Evolutionary conservation across 92 coral and sea anemone species (phyloP), one percentile per base, ranked within the genome.

Genomic region (Anthopleura xanthogrammica): DNA sequence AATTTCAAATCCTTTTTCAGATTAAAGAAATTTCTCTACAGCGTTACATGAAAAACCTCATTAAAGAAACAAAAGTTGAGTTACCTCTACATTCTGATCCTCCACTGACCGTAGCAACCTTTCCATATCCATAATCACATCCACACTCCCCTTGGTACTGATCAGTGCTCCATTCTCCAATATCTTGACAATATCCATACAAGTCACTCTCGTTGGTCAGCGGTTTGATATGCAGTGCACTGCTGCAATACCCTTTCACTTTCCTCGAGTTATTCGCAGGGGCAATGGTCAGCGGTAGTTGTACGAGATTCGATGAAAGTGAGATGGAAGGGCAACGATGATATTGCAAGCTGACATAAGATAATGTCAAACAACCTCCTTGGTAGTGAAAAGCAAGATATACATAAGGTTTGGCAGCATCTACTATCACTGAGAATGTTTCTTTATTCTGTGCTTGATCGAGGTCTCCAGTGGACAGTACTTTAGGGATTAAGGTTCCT

Each of bases 121-220:
- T 87, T 74, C 86, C 88, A 79, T 77, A 87, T 81, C 95, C 95
- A 52, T 87, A 78, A 16, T 85, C 77, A 80, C 95, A 92, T 42
- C 80, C 82, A 70, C 95, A 92, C 46, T 68, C 74, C 42, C 82
- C 82, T 48, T 70, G 40, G 20, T 76, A 79, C 82, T 52, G 55
- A 50, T 62, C 48, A n/a, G 78, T 80, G 60, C 82, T 56, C 95
- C 95, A 92, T 40, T 78, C 83, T 19, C 95, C 95, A 82, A 78
- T 52, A 43, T 77, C 79, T 20, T 77, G 41, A 87, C 95, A 92
- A 66, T 76, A 78, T n/a, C 93, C 95, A 62, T 82, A 81, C 75
- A 88, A 60, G 60, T 78, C 77, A 42, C 13, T 64, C 62, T 66
- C 91, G 24, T 65, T 75, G 62, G 90, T 74, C 57, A 89, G 76